phyloP scores from a whole-genome alignment of 1,140 invertebrate genomes.

The Zaprionus taronus region DNA sequence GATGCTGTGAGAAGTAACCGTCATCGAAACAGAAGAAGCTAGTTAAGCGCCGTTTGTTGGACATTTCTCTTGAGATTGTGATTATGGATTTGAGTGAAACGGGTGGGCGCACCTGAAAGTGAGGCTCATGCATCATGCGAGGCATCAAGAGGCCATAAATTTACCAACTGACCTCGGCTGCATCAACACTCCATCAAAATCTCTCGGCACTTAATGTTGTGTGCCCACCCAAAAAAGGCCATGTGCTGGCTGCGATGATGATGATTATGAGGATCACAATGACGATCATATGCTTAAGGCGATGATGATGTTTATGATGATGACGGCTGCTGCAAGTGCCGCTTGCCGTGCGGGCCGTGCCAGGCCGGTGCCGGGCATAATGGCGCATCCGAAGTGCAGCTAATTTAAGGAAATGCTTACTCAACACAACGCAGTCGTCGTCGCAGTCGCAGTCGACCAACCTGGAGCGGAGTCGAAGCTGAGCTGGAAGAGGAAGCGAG shows the following conservation, averaged over 20 bases:
- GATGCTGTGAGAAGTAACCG: background rate
- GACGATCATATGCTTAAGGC: slow-evolving; percentile 28
- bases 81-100: slow-evolving; percentile 62
- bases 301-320: slow-evolving; percentile 32
- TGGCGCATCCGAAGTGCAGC: slow-evolving; percentile 74
- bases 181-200: slow-evolving; percentile 79
- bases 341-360: slow-evolving; percentile 15
- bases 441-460: slow-evolving; percentile 38
- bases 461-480: slow-evolving; percentile 8
- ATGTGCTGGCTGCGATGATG: slow-evolving; percentile 42
- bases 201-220: slow-evolving; percentile 65
- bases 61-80: slow-evolving; percentile 53
- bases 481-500: background rate
- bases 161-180: slow-evolving; percentile 62
- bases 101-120: slow-evolving; percentile 72
- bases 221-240: slow-evolving; percentile 77
- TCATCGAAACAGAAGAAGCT: slow-evolving; percentile 16
- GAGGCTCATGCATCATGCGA: slow-evolving; percentile 59
- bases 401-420: slow-evolving; percentile 80
- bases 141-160: slow-evolving; percentile 59
- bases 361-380: slow-evolving; percentile 30
- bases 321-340: slow-evolving; percentile 29
- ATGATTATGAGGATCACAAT: slow-evolving; percentile 14
- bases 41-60: slow-evolving; percentile 29
- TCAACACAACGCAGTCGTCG: slow-evolving; percentile 55